These are phyloP conservation scores for Diadegma fenestrale DNA, from an alignment of 2,888 invertebrate genomes.

Conservation along the genomic window DNA sequence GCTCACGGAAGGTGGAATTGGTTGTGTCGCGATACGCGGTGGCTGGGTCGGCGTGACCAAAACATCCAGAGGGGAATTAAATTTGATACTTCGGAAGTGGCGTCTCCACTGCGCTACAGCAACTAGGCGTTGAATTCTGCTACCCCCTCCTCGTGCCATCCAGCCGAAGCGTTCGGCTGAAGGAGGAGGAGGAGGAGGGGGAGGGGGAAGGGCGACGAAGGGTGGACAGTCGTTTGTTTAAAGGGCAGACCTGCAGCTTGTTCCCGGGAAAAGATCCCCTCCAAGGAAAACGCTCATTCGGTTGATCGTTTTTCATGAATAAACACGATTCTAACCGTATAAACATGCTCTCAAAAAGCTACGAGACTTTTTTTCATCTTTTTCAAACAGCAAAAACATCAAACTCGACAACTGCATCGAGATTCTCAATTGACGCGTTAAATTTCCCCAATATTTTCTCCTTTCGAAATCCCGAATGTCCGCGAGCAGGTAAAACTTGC, in stretches of 20 bases:
- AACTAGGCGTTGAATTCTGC: constrained; percentile 81
- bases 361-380: neutral
- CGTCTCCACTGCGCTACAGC: constrained; percentile 81
- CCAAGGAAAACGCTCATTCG: neutral
- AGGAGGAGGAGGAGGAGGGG: constrained; percentile 64
- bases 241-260: constrained; percentile 34
- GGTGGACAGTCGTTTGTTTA: constrained; percentile 58
- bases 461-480: neutral
- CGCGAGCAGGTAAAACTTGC: neutral
- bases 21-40: constrained; percentile 25
- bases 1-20: constrained; percentile 34
- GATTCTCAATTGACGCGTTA: neutral
- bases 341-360: neutral
- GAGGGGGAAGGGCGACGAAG: constrained; percentile 57
- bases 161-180: constrained; percentile 42
- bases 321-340: neutral
- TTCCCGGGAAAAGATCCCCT: neutral
- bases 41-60: constrained; percentile 66
- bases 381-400: neutral
- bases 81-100: constrained; percentile 83
- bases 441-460: neutral
- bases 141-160: constrained; percentile 58
- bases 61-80: constrained; percentile 74
- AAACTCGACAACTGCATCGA: no score
- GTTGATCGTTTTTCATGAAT: neutral